These are phyloP conservation scores for Tetheella fluctuosa DNA, from an alignment of 2,888 invertebrate genomes.

Conservation along the genomic window DNA sequence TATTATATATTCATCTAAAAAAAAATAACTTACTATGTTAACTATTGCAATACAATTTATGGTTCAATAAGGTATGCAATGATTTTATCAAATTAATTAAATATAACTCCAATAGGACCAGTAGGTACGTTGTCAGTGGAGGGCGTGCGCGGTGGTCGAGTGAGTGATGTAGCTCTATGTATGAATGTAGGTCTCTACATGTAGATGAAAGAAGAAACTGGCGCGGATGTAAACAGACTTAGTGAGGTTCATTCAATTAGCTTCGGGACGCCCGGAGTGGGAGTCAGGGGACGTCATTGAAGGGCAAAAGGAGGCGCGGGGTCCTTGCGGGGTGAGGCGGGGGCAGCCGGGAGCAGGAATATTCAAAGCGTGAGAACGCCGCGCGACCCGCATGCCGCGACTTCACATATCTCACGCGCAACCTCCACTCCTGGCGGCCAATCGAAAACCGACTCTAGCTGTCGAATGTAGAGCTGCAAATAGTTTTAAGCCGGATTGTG, in stretches of 20 bases:
- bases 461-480: conserved; percentile 53
- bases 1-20: too few relatives aligned
- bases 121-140: not conserved
- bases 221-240: conserved; percentile 70
- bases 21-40: too few relatives aligned
- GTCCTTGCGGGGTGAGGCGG: conserved; percentile 37
- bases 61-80: not conserved
- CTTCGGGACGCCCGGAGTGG: conserved; percentile 65
- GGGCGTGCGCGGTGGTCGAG: not conserved
- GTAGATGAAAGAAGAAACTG: conserved; percentile 42
- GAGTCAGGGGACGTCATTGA: conserved; percentile 76
- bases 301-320: conserved; percentile 65
- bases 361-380: conserved; percentile 84
- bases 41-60: too few relatives aligned
- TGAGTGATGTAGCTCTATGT: conserved; percentile 10
- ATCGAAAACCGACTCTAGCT: conserved; percentile 57
- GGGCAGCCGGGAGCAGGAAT: conserved; percentile 77
- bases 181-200: conserved; percentile 27
- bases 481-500: conserved; percentile 47
- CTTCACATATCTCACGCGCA: conserved; percentile 84
- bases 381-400: conserved; percentile 83
- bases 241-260: conserved; percentile 77
- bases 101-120: not conserved
- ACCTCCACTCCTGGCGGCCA: conserved; percentile 59
- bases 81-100: not conserved